Base-by-base conservation (phyloP, 2,113 vertebrate species). In the Hyperopisus bebe region DNA sequence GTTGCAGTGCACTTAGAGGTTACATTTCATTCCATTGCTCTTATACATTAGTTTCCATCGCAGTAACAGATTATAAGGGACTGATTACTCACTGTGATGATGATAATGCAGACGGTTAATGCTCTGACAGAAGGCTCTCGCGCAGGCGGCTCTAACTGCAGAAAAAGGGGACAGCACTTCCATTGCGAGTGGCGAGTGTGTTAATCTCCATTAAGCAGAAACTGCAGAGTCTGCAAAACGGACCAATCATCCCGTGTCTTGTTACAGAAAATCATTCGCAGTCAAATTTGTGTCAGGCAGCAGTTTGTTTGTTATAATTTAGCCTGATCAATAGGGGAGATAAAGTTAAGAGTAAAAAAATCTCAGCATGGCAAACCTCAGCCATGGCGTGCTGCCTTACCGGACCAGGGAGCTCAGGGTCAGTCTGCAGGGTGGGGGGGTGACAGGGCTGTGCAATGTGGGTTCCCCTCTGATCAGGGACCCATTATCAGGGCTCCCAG, bases 291-390 rank as follows among this genome's bases (percentile, higher is more conserved):
- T 51, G 89, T 46, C 58, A 86, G 90, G 50, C 48, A 89, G 77
- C 66, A 31, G n/a, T 92, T 94, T 95, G 93, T 92, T 94, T 93
- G 82, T 91, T 90, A 87, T 44, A 89, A 90, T 91, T 90, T 86
- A 74, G 51, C 44, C 74, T 17, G 74, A 87, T 91, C 87, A 50
- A 90, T 91, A 82, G 39, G 19, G 46, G 39, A 80, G 82, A 70
- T 85, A 42, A 50, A 88, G 88, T 86, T 91, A 90, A 91, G 86
- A 58, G 70, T 88, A 82, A 91, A 83, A 91, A 88, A 88, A 89
- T 27, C 0, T 42, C 87, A 39, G 27, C 88, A 87, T 91, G 19
- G 80, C 55, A 55, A 46, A 27, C 17, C 31, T 17, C 2, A 19
- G 51, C 39, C 83, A 70, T 48, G 53, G 8, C 42, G 1, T 3